These are phyloP conservation scores for Drosophila yooni DNA, from an alignment of 2,888 invertebrate species.

Conservation along the genomic window DNA sequence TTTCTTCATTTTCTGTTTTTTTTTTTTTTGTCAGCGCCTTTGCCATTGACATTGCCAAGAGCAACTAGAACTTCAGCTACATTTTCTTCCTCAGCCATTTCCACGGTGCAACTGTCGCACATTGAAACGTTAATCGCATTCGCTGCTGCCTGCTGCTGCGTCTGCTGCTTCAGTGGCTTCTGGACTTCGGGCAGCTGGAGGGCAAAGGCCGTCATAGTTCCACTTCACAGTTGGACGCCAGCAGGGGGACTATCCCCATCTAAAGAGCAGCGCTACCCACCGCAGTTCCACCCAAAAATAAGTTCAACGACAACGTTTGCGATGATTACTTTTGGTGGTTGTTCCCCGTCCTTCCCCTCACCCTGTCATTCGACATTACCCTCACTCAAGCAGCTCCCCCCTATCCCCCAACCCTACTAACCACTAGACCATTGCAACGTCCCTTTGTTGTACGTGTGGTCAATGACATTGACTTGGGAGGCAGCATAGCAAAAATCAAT, in stretches of 20 bases:
- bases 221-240: constrained; percentile 53
- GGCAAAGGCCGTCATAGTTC: constrained; percentile 60
- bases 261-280: neutral
- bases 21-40: neutral
- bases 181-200: constrained; percentile 41
- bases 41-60: constrained; percentile 9
- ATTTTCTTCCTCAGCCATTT: constrained; percentile 23
- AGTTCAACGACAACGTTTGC: constrained; percentile 63
- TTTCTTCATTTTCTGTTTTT: neutral
- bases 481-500: constrained; percentile 61
- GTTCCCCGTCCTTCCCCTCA: constrained; percentile 29
- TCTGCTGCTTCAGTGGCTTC: constrained; percentile 28
- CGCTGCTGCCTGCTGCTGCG: constrained; percentile 38
- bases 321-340: constrained; percentile 77
- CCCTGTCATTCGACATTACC: neutral
- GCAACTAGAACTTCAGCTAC: constrained; percentile 10
- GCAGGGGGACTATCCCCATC: neutral
- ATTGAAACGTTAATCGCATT: constrained; percentile 79
- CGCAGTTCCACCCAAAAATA: constrained; percentile 16
- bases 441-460: constrained; percentile 76
- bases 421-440: constrained; percentile 52
- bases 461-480: constrained; percentile 69
- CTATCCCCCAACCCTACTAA: neutral
- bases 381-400: neutral
- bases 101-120: constrained; percentile 76